Percentiles rank a stretch among this genome's conserved stretches.
phyloP scores from a whole-genome alignment of 1,140 invertebrate genomes.

The Eriosoma lanigerum region DNA sequence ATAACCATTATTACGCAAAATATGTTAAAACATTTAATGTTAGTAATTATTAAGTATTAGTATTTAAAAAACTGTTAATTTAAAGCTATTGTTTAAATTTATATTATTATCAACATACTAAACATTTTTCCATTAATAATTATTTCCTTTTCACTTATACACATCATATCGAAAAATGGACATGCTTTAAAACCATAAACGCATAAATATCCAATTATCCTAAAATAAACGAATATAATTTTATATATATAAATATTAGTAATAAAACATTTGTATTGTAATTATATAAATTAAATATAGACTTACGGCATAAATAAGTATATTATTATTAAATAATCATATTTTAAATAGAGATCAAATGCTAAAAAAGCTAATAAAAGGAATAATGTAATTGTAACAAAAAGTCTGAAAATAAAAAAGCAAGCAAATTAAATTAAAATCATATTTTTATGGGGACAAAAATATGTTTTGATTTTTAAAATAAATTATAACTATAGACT shows the following conservation, averaged over 20 bases:
- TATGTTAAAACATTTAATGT: no score
- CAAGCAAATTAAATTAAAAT: neutral
- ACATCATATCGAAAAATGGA: slow-evolving; percentile 45
- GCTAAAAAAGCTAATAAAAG: slow-evolving; percentile 38
- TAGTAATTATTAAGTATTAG: neutral
- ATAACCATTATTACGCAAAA: no score
- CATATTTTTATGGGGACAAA: neutral
- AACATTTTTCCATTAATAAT: slow-evolving; percentile 42
- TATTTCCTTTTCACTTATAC: slow-evolving; percentile 49
- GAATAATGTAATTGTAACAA: slow-evolving; percentile 26
- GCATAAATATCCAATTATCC: slow-evolving; percentile 37
- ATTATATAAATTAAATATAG: neutral
- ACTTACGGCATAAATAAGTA: slow-evolving; percentile 49
- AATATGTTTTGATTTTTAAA: neutral
- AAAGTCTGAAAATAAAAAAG: slow-evolving; percentile 27
- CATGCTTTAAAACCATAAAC: slow-evolving; percentile 46
- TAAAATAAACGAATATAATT: neutral
- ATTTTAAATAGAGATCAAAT: slow-evolving; percentile 43
- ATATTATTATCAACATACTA: slow-evolving; percentile 13
- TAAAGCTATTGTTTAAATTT: neutral
- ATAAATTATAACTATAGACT: neutral
- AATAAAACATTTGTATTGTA: neutral
- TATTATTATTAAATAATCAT: slow-evolving; percentile 34
- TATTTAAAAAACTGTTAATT: neutral
- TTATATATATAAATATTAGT: neutral